phyloP scores from a whole-genome alignment of 2,797 vertebrate genomes.

The Chlorospingus flavigularis region DNA sequence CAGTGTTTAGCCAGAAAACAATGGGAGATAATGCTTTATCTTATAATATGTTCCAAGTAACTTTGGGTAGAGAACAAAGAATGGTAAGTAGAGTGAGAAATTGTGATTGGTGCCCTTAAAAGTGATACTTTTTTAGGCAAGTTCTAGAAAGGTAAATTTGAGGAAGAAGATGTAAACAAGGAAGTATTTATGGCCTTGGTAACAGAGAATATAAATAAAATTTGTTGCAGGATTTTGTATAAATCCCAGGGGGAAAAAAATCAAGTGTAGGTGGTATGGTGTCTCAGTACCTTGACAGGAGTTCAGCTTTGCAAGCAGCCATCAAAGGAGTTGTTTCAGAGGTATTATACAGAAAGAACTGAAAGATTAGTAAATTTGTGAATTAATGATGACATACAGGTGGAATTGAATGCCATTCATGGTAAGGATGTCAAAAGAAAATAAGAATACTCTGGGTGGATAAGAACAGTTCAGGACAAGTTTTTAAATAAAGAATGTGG shows the following conservation, averaged over 20 bases:
- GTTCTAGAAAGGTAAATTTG: not conserved
- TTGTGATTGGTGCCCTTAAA: not conserved
- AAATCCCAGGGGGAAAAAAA: not conserved
- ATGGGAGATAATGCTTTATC: not conserved
- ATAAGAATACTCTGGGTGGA: not conserved
- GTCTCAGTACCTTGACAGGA: not conserved
- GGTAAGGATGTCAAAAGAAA: not conserved
- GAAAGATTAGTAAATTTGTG: not conserved
- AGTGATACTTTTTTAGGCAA: not conserved
- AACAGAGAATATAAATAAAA: not conserved
- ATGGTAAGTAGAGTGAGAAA: not conserved
- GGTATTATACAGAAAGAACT: not conserved
- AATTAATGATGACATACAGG: not conserved
- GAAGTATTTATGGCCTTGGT: not conserved
- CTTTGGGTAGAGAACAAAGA: not conserved
- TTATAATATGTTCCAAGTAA: not conserved
- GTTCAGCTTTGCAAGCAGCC: not conserved
- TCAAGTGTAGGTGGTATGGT: not conserved
- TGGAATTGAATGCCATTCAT: not conserved
- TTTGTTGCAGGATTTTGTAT: not conserved
- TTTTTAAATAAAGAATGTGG: not conserved
- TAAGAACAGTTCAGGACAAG: not conserved
- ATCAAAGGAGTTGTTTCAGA: not conserved
- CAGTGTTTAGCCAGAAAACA: not conserved
- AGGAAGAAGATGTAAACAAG: not conserved